phyloP scores from a whole-genome alignment of 2,797 vertebrate species.

The Urocyon cinereoargenteus region DNA sequence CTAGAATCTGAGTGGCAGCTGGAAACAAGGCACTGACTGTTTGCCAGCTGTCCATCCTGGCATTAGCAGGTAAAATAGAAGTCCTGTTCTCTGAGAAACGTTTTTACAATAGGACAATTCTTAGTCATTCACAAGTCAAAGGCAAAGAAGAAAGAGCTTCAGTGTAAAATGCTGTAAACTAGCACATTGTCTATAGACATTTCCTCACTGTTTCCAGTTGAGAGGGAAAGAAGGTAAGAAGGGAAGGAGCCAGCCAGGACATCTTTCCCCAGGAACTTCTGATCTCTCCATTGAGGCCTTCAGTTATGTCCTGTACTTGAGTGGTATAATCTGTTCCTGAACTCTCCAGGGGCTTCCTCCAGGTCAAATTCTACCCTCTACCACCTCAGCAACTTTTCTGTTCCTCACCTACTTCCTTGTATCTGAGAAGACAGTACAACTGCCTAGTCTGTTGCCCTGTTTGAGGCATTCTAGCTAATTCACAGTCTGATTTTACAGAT shows the following conservation, averaged over 20 bases:
- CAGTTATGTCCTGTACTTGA: not conserved
- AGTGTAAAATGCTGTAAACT: constrained; percentile 85
- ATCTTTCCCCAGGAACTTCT: constrained; percentile 81
- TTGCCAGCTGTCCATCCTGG: constrained; percentile 88
- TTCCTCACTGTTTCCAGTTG: constrained; percentile 85
- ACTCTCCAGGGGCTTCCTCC: not conserved
- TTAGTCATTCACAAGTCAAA: constrained; percentile 84
- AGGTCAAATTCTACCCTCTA: not conserved
- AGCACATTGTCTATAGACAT: constrained; percentile 84
- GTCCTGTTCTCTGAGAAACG: constrained; percentile 88
- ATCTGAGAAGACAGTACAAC: not conserved
- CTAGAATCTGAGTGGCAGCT: constrained; percentile 88
- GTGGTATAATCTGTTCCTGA: constrained; percentile 19
- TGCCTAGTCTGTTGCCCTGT: not conserved
- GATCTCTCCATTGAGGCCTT: not conserved
- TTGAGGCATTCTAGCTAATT: not conserved
- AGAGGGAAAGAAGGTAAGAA: constrained; percentile 78
- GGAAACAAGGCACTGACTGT: constrained; percentile 93
- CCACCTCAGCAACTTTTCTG: constrained; percentile 24
- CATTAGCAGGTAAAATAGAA: constrained; percentile 90
- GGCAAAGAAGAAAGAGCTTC: constrained; percentile 82
- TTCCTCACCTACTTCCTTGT: not conserved
- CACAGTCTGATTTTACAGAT: not conserved
- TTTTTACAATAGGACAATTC: constrained; percentile 86
- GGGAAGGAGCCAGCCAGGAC: constrained; percentile 52